These are phyloP conservation scores for Belgica antarctica DNA, from an alignment of 2,888 invertebrate species.

Conservation along the genomic window DNA sequence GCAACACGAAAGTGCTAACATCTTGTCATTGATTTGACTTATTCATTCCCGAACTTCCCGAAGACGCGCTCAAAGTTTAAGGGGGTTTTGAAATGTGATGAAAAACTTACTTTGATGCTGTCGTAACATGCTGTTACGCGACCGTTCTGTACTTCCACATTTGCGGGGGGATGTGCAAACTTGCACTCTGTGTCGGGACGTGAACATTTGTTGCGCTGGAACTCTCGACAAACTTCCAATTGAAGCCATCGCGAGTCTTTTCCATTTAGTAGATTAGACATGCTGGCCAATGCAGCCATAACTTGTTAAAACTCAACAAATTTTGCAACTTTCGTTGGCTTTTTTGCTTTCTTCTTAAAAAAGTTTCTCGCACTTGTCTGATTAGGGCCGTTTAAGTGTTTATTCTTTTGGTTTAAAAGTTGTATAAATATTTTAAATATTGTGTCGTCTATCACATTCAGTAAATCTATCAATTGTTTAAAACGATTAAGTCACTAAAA, in stretches of 20 bases:
- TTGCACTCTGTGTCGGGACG: constrained; percentile 99
- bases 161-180: constrained; percentile 99
- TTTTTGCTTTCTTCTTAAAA: neutral
- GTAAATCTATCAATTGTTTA: constrained; percentile 26
- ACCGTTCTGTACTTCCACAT: constrained; percentile 99
- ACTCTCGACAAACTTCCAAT: constrained; percentile 98
- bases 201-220: constrained; percentile 99
- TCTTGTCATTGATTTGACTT: too few species aligned
- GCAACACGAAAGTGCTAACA: too few species aligned
- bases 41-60: too few species aligned
- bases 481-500: constrained; percentile 39
- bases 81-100: too few species aligned
- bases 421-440: constrained; percentile 28
- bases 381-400: constrained; percentile 16
- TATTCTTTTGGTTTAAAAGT: too few species aligned
- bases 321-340: neutral
- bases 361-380: neutral
- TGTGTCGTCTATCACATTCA: constrained; percentile 41
- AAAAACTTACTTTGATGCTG: constrained; percentile 99
- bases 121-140: constrained; percentile 99
- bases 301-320: neutral
- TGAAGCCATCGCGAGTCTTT: constrained; percentile 99
- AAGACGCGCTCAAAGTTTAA: too few species aligned
- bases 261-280: constrained; percentile 94
- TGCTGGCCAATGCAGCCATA: constrained; percentile 89